These are phyloP conservation scores for Gymnoscopelus microlampas DNA, from an alignment of 2,797 vertebrate species.

Conservation along the genomic window DNA sequence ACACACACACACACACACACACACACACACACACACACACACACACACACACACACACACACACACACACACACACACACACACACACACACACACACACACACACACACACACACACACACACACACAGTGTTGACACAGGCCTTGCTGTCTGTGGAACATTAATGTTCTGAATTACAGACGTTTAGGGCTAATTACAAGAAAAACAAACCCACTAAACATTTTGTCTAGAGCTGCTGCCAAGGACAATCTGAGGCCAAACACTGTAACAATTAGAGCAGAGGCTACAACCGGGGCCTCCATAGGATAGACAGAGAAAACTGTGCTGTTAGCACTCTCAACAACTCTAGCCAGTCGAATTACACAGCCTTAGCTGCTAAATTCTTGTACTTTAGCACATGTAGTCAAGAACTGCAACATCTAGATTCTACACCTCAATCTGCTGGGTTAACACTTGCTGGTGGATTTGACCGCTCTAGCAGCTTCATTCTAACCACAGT, in stretches of 20 bases:
- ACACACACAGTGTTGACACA: constrained; percentile 63
- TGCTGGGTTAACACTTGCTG: too few species aligned
- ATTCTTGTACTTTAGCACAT: too few species aligned
- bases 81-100: constrained; percentile 1
- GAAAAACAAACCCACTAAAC: constrained; percentile 75
- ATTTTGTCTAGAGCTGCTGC: constrained; percentile 54
- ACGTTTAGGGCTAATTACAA: constrained; percentile 69
- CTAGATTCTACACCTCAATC: too few species aligned
- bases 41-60: constrained; percentile 13
- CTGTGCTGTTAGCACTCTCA: too few species aligned
- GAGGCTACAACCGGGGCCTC: constrained; percentile 68
- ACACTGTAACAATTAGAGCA: constrained; percentile 69
- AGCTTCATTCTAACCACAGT: too few species aligned
- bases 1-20: constrained; percentile 10
- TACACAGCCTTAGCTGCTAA: too few species aligned
- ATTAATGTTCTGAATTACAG: constrained; percentile 67
- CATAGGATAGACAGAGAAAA: constrained; percentile 26
- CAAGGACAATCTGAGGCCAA: constrained; percentile 65
- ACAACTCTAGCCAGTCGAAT: too few species aligned
- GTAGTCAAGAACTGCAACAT: too few species aligned
- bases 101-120: neutral
- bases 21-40: constrained; percentile 11
- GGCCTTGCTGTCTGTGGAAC: constrained; percentile 65
- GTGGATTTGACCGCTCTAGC: too few species aligned
- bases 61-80: constrained; percentile 27